Evolutionary conservation across 2,797 vertebrate genomes (phyloP), one percentile per base, ranked within the genome.

Genomic region (Otus scops): DNA sequence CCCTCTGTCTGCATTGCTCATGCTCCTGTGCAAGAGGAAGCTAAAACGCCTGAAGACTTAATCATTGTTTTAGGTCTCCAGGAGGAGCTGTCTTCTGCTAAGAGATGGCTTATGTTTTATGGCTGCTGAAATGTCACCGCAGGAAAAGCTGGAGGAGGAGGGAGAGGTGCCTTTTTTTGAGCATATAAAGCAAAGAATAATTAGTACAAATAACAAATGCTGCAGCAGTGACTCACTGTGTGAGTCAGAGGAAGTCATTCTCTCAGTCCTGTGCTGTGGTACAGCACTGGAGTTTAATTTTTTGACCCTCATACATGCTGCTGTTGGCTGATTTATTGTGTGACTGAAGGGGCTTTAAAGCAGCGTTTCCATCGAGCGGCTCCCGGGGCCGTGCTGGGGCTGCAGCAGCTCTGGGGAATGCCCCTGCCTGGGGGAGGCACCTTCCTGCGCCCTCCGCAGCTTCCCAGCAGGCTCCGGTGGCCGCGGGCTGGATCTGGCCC

Each of bases 201-300:
- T 93, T 90, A 81, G 94, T 93, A 69, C 88, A 81, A 93, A 92
- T 94, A 95, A 77, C 84, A 70, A 86, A 85, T 85, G 85, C 88
- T 96, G 85, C 85, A 67, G 89, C 54, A 45, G 88, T 93, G 93
- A 97, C 82, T 97, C 96, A 96, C 50, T 9, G 20, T 0, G 45
- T 97, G 96, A 96, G 75, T 97, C 95, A 97, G 90, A 96, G 95
- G 96, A 97, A 95, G 77, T 67, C 39, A 26, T 80, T 94, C 85
- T 70, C 88, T 88, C 47, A 17, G 51, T 91, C 85, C 89, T 86
- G 3, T 76, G 84, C 85, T n/a, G 71, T 68, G 85, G 65, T 78
- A 12, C 75, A 36, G 91, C 61, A 7, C 48, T 82, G 60, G 59
- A 67, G 56, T 60, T 93, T 10, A 23, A 21, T 67, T 54, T 64